Percentiles rank a stretch among this genome's conserved stretches.
Conservation (phyloP, 1,140 invertebrate genomes). For the Temnothorax curvispinosus region DNA sequence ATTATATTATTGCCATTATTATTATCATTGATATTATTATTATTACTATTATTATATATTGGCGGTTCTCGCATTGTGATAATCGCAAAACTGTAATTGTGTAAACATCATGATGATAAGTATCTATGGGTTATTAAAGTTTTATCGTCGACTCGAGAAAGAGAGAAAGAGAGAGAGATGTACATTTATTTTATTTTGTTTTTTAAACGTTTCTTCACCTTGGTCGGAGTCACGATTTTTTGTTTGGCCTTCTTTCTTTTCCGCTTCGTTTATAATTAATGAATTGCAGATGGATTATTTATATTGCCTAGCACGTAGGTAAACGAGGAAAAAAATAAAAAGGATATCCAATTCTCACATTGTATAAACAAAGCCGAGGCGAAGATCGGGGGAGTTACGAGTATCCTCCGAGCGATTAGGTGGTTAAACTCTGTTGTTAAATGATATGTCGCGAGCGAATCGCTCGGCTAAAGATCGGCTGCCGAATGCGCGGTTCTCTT, state of each 20-base stretch:
- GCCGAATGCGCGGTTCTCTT: not conserved
- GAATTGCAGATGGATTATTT: slow-evolving; percentile 70
- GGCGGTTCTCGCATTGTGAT: slow-evolving; percentile 58
- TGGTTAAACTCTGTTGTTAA: slow-evolving; percentile 84
- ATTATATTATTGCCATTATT: slow-evolving; percentile 81
- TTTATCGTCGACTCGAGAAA: slow-evolving; percentile 70
- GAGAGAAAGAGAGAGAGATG: slow-evolving; percentile 50
- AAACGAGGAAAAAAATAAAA: slow-evolving; percentile 55
- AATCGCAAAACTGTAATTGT: slow-evolving; percentile 63
- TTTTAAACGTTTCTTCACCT: slow-evolving; percentile 59
- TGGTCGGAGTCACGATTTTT: slow-evolving; percentile 71
- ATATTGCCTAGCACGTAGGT: slow-evolving; percentile 80
- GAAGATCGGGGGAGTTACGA: slow-evolving; percentile 68
- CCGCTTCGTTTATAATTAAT: slow-evolving; percentile 66
- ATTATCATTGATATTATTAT: slow-evolving; percentile 73
- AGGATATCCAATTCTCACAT: slow-evolving; percentile 80
- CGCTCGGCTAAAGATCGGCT: slow-evolving; percentile 76
- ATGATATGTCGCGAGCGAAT: slow-evolving; percentile 81
- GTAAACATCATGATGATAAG: slow-evolving; percentile 61
- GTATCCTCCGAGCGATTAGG: slow-evolving; percentile 80
- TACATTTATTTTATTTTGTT: slow-evolving; percentile 61
- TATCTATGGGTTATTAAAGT: slow-evolving; percentile 79
- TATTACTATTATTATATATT: slow-evolving; percentile 61
- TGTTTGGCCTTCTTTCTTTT: slow-evolving; percentile 70
- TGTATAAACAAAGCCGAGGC: slow-evolving; percentile 77